These are phyloP conservation scores for Thaumetopoea pityocampa DNA, from an alignment of 1,140 invertebrate species.

Conservation along the genomic window DNA sequence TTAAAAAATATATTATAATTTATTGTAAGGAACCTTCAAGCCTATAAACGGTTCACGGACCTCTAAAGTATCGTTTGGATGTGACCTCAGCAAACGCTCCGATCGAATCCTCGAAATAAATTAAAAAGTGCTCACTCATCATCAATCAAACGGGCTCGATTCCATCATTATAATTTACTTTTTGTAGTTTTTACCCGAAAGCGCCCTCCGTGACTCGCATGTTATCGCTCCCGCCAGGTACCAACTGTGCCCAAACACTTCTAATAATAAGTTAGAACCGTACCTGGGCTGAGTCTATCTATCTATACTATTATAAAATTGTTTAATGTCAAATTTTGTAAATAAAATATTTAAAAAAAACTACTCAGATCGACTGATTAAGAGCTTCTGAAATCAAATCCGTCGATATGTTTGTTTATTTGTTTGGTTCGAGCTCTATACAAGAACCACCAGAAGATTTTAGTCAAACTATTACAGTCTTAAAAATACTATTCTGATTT, in stretches of 20 bases:
- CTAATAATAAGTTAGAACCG: slow-evolving; percentile 18
- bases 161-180: slow-evolving; percentile 75
- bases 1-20: no score
- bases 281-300: no score
- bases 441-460: no score
- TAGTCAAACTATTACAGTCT: no score
- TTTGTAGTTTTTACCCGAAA: slow-evolving; percentile 72
- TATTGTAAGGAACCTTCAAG: slow-evolving; percentile 15
- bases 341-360: no score
- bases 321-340: no score
- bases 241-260: slow-evolving; percentile 24
- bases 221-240: slow-evolving; percentile 50
- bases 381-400: no score
- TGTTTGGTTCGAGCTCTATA: no score
- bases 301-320: no score
- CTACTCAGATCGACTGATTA: no score
- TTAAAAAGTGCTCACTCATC: slow-evolving; percentile 73
- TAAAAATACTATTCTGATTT: no score
- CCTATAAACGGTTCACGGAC: slow-evolving; percentile 7
- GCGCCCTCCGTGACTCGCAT: slow-evolving; percentile 64
- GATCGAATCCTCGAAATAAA: slow-evolving; percentile 70
- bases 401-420: no score
- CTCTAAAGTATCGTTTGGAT: slow-evolving; percentile 27
- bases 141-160: slow-evolving; percentile 72
- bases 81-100: slow-evolving; percentile 41